Evolutionary conservation across 2,888 invertebrate genomes (phyloP), one percentile per base, ranked within the genome.

Genomic region (Julus scandinavius): DNA sequence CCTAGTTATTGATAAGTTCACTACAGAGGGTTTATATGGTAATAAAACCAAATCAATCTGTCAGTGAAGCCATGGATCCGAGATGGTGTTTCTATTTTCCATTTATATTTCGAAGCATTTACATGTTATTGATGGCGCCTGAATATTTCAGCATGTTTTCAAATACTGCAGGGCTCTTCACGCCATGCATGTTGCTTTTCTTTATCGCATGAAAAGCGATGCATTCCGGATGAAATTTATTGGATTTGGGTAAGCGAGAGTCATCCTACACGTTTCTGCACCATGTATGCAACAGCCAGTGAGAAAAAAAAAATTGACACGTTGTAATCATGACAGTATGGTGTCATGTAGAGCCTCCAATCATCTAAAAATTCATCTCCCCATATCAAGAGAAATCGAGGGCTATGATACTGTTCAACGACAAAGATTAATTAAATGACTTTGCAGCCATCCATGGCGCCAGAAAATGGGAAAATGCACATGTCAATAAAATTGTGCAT

Each of bases 161-260:
- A 45, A 45, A 5, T 45, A 45, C 45, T 7, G 54, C 63, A n/a
- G 17, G 17, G 63, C n/a, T n/a, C 1, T 1, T 6, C 15, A 63
- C 15, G 17, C 63, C 63, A 54, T 17, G 13, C 54, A 54, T 54
- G 54, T 3, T n/a, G n/a, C 17, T 17, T n/a, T 6, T 17, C 63
- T n/a, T n/a, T 63, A 63, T 63, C n/a, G 63, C n/a, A n/a, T n/a
- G n/a, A 63, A 63, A 63, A 6, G 15, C 63, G 63, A 63, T n/a
- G 63, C 63, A 63, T 63, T 63, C n/a, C 63, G 63, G 63, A 63
- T n/a, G 63, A 63, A n/a, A 63, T 63, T 63, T 63, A 63, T 63
- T 63, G 63, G 63, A 63, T 63, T 63, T 63, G 63, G 63, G 63
- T n/a, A n/a, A n/a, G 63, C 63, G 15, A 15, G n/a, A 63, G 1